phyloP scores from a whole-genome alignment of 2,797 vertebrate genomes.

The Acrossocheilus fasciatus region DNA sequence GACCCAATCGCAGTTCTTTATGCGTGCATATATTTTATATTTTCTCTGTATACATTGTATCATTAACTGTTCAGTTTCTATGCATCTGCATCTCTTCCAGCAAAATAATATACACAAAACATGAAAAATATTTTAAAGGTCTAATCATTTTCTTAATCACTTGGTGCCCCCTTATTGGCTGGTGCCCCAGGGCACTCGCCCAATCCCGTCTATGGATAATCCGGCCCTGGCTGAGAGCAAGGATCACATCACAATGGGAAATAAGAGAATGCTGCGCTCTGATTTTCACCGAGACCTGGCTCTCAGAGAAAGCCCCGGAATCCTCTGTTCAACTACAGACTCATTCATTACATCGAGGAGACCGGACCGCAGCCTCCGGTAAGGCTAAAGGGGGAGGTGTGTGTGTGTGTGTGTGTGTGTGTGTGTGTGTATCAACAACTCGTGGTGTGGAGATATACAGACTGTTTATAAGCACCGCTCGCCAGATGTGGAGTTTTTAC shows the following conservation, averaged over 20 bases:
- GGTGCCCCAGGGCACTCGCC: too few species aligned
- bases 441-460: neutral
- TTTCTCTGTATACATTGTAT: too few species aligned
- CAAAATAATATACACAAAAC: too few species aligned
- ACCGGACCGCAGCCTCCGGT: constrained; percentile 17
- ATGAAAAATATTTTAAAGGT: too few species aligned
- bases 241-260: constrained; percentile 28
- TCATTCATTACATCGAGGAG: constrained; percentile 13
- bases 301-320: neutral
- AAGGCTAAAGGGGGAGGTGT: constrained; percentile 30
- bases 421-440: constrained; percentile 7
- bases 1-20: too few species aligned
- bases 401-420: neutral
- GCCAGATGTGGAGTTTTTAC: neutral
- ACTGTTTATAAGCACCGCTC: neutral
- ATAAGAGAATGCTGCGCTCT: constrained; percentile 20
- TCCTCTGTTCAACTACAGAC: neutral
- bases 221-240: neutral
- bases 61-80: too few species aligned
- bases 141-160: too few species aligned
- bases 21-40: too few species aligned
- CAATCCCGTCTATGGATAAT: too few species aligned
- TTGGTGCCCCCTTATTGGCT: too few species aligned
- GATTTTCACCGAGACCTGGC: neutral
- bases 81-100: too few species aligned